Conservation (phyloP, 2,797 vertebrate genomes). For the Mycteria americana region DNA sequence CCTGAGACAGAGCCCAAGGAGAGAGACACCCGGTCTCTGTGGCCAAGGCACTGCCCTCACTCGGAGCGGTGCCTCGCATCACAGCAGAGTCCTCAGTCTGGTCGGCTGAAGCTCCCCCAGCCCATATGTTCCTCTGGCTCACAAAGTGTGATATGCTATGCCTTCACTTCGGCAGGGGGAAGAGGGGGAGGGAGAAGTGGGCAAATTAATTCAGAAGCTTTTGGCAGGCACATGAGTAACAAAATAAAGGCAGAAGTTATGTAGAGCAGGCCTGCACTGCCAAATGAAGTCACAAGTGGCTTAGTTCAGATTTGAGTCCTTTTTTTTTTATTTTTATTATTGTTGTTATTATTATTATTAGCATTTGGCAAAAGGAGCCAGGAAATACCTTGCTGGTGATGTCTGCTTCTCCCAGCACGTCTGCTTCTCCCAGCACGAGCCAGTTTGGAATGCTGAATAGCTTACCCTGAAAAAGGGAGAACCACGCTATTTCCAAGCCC, state of each 20-base stretch:
- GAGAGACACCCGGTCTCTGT: neutral
- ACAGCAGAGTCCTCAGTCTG: neutral
- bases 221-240: neutral
- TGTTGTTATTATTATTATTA: constrained; percentile 32
- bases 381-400: constrained; percentile 67
- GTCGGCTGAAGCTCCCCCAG: neutral
- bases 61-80: neutral
- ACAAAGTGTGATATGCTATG: neutral
- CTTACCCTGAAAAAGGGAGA: constrained; percentile 26
- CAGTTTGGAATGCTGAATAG: constrained; percentile 26
- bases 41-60: neutral
- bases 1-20: neutral
- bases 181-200: neutral
- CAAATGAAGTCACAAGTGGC: constrained; percentile 12
- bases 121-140: neutral
- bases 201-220: constrained; percentile 22
- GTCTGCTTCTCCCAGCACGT: constrained; percentile 29
- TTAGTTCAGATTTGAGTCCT: neutral
- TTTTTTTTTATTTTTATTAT: neutral
- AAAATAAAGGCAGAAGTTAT: constrained; percentile 12
- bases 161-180: neutral
- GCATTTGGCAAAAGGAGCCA: constrained; percentile 54
- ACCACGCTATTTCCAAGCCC: neutral
- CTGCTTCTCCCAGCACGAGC: constrained; percentile 24
- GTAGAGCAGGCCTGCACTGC: neutral